Conservation (phyloP, 2,888 invertebrate species). For the Norana najaformis region DNA sequence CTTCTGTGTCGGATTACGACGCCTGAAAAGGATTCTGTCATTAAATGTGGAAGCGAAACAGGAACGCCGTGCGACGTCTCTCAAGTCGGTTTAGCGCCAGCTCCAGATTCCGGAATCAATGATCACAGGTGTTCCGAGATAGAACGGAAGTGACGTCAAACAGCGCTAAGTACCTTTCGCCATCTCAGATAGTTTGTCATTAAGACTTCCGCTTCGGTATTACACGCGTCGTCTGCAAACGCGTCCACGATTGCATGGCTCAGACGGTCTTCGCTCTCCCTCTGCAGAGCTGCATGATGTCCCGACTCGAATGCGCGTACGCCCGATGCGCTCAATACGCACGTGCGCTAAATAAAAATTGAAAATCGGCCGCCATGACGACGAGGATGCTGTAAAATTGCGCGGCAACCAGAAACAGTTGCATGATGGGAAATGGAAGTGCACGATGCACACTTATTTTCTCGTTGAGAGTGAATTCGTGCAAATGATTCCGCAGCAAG, state of each 20-base stretch:
- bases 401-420: background rate
- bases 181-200: conserved; percentile 21
- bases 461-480: background rate
- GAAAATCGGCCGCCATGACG: background rate
- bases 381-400: background rate
- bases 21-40: conserved; percentile 19
- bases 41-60: background rate
- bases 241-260: background rate
- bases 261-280: background rate
- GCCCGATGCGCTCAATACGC: background rate
- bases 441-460: no score
- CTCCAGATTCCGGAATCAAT: background rate
- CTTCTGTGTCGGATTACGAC: conserved; percentile 18
- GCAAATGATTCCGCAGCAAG: background rate
- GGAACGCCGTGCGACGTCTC: background rate
- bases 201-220: conserved; percentile 15
- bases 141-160: background rate
- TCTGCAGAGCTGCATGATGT: background rate
- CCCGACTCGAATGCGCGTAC: conserved; percentile 1
- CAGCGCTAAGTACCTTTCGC: conserved; percentile 14
- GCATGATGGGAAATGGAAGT: background rate
- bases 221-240: background rate
- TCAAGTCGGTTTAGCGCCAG: background rate
- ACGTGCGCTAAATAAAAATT: background rate
- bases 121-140: conserved; percentile 25